phyloP scores from a whole-genome alignment of 1,140 invertebrate species.

The Heliothis virescens region DNA sequence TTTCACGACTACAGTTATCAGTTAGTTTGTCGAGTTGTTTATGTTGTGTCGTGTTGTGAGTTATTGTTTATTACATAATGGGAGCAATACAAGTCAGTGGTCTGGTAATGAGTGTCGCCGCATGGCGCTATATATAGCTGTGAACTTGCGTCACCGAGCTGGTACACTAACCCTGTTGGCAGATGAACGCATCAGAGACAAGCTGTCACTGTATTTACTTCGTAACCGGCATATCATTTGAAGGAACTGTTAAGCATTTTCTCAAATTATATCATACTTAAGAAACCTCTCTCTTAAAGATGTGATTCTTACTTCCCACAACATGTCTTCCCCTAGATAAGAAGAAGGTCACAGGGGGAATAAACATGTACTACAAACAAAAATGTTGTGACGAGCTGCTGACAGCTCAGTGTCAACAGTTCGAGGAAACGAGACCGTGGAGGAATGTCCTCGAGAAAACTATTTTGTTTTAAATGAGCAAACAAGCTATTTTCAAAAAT shows the following conservation, averaged over 20 bases:
- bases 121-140: neutral
- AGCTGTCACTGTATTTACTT: too few relatives aligned
- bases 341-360: neutral
- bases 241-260: too few relatives aligned
- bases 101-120: neutral
- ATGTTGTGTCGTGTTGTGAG: too few relatives aligned
- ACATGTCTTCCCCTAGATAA: neutral
- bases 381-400: neutral
- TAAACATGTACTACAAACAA: neutral
- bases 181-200: too few relatives aligned
- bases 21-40: neutral
- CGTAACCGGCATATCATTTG: too few relatives aligned
- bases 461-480: too few relatives aligned
- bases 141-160: neutral
- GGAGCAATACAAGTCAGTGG: too few relatives aligned
- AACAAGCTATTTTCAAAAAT: too few relatives aligned
- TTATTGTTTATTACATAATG: too few relatives aligned
- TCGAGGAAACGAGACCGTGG: neutral
- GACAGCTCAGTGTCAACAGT: neutral
- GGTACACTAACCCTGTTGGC: slow-evolving; percentile 7
- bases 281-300: too few relatives aligned
- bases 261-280: too few relatives aligned
- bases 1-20: neutral
- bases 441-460: neutral
- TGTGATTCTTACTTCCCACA: too few relatives aligned